These are phyloP conservation scores for Scaptomyza hsui DNA, from an alignment of 1,140 invertebrate species.

Conservation along the genomic window DNA sequence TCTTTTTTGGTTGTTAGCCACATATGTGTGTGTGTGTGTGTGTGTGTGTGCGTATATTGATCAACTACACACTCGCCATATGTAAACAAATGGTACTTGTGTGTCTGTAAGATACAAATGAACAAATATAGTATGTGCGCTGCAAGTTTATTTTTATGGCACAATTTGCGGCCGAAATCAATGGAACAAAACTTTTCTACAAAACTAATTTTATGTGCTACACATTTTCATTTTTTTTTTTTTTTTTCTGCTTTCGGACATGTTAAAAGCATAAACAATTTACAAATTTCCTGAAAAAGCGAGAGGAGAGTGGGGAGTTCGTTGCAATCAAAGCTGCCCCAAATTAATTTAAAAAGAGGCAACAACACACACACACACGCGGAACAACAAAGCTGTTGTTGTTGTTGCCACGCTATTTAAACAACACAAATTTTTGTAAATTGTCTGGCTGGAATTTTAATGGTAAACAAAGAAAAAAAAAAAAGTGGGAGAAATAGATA, in stretches of 20 bases:
- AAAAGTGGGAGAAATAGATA: conserved; percentile 18
- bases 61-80: conserved; percentile 22
- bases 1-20: not conserved
- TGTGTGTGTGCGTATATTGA: conserved; percentile 32
- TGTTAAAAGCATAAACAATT: conserved; percentile 71
- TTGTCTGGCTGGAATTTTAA: conserved; percentile 79
- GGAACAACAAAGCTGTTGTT: conserved; percentile 7
- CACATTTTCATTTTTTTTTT: not conserved
- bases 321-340: conserved; percentile 74
- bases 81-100: conserved; percentile 51
- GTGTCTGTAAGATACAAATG: conserved; percentile 58
- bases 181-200: conserved; percentile 57
- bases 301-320: not conserved
- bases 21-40: not conserved
- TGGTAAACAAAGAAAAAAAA: conserved; percentile 61
- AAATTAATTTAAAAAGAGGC: conserved; percentile 80
- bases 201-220: conserved; percentile 42
- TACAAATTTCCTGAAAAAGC: conserved; percentile 25
- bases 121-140: conserved; percentile 60
- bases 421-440: conserved; percentile 80
- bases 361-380: conserved; percentile 11
- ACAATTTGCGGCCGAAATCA: conserved; percentile 79
- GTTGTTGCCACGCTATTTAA: conserved; percentile 66
- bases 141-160: conserved; percentile 73
- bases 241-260: conserved; percentile 37